phyloP scores from a whole-genome alignment of 2,797 vertebrate species.

The Triplophysa bombifrons region DNA sequence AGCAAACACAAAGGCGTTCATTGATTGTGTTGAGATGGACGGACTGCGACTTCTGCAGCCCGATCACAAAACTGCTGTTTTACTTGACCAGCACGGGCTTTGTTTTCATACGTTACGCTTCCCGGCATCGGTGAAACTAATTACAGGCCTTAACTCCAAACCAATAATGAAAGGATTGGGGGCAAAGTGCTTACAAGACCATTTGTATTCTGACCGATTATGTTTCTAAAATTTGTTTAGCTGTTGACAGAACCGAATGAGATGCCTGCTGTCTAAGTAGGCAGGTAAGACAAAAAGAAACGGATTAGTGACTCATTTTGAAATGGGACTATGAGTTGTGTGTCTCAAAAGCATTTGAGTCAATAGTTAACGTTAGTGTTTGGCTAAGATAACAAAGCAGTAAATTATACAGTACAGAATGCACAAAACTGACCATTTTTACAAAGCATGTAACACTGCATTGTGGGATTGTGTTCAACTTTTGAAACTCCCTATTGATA shows the following conservation, averaged over 20 bases:
- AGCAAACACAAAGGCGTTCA: constrained; percentile 50
- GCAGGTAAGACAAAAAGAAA: neutral
- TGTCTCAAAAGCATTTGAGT: neutral
- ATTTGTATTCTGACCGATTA: neutral
- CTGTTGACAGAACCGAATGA: neutral
- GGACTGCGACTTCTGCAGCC: constrained; percentile 25
- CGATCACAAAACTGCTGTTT: constrained; percentile 40
- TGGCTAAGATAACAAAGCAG: too few species aligned
- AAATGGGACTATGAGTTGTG: too few species aligned
- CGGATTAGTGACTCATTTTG: neutral
- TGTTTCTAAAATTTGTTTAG: neutral
- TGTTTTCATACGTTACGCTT: constrained; percentile 65
- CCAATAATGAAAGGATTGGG: constrained; percentile 61
- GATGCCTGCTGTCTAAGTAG: neutral
- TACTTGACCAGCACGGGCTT: constrained; percentile 60
- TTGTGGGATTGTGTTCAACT: neutral
- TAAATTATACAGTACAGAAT: too few species aligned
- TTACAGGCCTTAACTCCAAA: constrained; percentile 63
- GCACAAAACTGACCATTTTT: neutral
- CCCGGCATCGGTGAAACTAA: constrained; percentile 59
- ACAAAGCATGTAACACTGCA: neutral
- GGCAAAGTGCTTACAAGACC: constrained; percentile 13
- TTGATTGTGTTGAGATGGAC: constrained; percentile 53
- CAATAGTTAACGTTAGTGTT: neutral
- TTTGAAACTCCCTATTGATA: too few species aligned